These are phyloP conservation scores for Xyrichtys novacula DNA, from an alignment of 2,797 vertebrate genomes.

Conservation along the genomic window DNA sequence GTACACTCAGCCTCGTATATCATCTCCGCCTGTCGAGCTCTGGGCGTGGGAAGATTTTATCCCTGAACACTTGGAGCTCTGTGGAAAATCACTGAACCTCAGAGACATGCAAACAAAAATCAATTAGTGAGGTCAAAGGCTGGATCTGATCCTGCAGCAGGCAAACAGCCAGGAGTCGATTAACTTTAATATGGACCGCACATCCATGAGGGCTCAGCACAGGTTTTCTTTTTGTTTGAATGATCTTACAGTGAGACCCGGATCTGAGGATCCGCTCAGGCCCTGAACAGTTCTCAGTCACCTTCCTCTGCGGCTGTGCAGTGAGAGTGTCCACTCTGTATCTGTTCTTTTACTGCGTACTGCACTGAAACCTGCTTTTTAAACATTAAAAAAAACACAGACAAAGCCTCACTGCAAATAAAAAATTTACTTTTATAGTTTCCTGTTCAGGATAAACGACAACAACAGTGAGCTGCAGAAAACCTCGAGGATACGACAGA, in stretches of 20 bases:
- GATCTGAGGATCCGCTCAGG: not conserved
- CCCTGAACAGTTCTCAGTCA: not conserved
- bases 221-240: not conserved
- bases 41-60: constrained; percentile 23
- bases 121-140: constrained; percentile 37
- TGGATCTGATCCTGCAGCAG: constrained; percentile 15
- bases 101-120: constrained; percentile 32
- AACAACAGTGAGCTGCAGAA: not conserved
- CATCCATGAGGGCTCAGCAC: not conserved
- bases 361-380: not conserved
- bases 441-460: not conserved
- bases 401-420: not conserved
- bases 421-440: not conserved
- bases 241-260: too few relatives aligned
- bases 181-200: not conserved
- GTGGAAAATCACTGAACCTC: constrained; percentile 20
- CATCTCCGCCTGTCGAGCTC: not conserved
- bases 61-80: not conserved
- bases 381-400: constrained; percentile 3
- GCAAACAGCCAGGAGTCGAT: not conserved
- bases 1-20: constrained; percentile 54
- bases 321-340: not conserved
- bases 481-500: not conserved
- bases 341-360: not conserved
- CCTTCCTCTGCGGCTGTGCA: not conserved